Base-by-base conservation (phyloP, 2,888 invertebrate species). In the Romanomermis culicivorax region DNA sequence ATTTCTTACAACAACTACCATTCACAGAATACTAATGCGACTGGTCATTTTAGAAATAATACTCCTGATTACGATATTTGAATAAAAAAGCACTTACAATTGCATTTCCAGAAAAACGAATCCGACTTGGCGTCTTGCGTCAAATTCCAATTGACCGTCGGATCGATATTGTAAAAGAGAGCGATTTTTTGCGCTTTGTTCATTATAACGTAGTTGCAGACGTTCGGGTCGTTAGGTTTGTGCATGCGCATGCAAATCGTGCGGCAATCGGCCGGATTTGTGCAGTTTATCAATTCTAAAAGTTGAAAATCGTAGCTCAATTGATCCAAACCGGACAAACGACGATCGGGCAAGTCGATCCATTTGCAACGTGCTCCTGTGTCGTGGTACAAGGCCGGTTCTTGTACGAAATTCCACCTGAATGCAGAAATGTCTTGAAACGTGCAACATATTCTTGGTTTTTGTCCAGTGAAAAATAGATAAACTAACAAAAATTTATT, bases 301-400 rank as follows among this genome's bases (percentile, higher is more conserved):
- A 20, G 11, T 45, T 45, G 47, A 7, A 23, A 45, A 23, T 45
- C 47, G 47, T 45, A 45, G 23, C n/a, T 20, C 7, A 45, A 7
- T 7, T 11, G 7, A 17, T 45, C 47, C n/a, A 45, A 7, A 23
- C 24, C 24, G 47, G 11, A 7, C n/a, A 45, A 11, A n/a, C 47
- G 47, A 23, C 47, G 47, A 7, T 23, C 23, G 24, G 47, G 14
- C 47, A 45, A 45, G 23, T 45, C n/a, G 24, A 11, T 23, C 47
- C 47, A 45, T 7, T 11, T 7, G 47, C 47, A 45, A 7, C 47
- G 14, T 7, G 47, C 47, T 7, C 47, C 47, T 20, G 47, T 23
- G 24, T 45, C 47, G 23, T 45, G 47, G 24, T 45, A 45, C 14
- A 45, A 23, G 47, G 47, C n/a, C 47, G 47, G 47, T 17, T 45